phyloP scores from a whole-genome alignment of 2,113 vertebrate species.

The Pantherophis guttatus region DNA sequence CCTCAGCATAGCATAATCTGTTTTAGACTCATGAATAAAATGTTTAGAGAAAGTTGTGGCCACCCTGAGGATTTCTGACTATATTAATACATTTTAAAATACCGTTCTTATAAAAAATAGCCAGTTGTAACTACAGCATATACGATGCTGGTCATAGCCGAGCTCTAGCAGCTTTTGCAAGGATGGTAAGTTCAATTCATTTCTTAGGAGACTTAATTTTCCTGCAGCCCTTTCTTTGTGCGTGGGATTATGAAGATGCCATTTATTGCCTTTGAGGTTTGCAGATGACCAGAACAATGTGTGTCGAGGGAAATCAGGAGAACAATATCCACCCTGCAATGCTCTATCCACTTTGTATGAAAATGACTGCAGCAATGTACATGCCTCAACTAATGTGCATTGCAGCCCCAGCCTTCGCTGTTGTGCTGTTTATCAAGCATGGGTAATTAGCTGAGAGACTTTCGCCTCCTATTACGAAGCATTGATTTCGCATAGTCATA shows the following conservation, averaged over 20 bases:
- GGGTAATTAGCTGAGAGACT: conserved; percentile 80
- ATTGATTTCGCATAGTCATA: conserved; percentile 75
- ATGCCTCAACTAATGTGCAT: conserved; percentile 66
- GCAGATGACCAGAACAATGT: conserved; percentile 13
- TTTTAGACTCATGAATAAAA: background rate
- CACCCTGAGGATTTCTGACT: background rate
- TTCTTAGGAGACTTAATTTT: background rate
- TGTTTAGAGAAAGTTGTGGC: background rate
- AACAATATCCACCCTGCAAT: conserved; percentile 47
- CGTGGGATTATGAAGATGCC: conserved; percentile 11
- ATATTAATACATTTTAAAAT: background rate
- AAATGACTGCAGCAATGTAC: conserved; percentile 73
- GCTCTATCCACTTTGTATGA: conserved; percentile 58
- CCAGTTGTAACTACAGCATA: too few species aligned
- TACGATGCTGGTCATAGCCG: background rate
- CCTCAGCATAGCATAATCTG: background rate
- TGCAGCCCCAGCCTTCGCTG: conserved; percentile 65
- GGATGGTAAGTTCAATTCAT: background rate
- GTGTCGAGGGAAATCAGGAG: conserved; percentile 38
- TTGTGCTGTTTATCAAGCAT: conserved; percentile 74
- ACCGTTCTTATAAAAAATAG: background rate
- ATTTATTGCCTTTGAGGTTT: conserved; percentile 12
- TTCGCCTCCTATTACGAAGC: conserved; percentile 72
- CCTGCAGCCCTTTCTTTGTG: background rate
- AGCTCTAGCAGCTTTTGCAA: background rate